These are phyloP conservation scores for Andrena trimmerana DNA, from an alignment of 2,888 invertebrate genomes.

Conservation along the genomic window DNA sequence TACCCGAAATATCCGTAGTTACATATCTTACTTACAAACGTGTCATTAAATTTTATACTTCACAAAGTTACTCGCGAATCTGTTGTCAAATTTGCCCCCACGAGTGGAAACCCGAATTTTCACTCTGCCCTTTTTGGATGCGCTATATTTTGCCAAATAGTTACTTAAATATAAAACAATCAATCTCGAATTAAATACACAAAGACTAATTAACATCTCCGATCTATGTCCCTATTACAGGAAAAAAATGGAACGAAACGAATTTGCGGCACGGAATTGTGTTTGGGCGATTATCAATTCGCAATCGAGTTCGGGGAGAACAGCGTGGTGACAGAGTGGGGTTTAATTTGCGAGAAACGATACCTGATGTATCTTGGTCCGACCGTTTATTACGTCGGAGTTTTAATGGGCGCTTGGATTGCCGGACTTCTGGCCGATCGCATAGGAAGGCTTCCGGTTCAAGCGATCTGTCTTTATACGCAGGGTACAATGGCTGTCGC, in stretches of 20 bases:
- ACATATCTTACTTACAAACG: too few relatives aligned
- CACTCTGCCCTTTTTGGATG: too few relatives aligned
- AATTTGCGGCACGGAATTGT: conserved; percentile 58
- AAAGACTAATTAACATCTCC: too few relatives aligned
- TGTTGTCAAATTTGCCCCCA: too few relatives aligned
- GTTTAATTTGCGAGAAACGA: conserved; percentile 83
- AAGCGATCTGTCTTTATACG: conserved; percentile 84
- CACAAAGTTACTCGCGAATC: too few relatives aligned
- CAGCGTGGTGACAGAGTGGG: conserved; percentile 83
- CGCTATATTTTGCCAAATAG: too few relatives aligned
- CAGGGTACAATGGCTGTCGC: conserved; percentile 83
- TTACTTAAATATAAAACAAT: neutral
- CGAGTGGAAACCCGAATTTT: too few relatives aligned
- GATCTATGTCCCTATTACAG: conserved; percentile 47
- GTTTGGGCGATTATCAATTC: conserved; percentile 74
- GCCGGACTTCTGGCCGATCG: conserved; percentile 84
- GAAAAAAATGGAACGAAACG: conserved; percentile 63
- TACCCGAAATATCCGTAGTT: too few relatives aligned
- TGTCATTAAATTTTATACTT: too few relatives aligned
- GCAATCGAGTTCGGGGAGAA: conserved; percentile 73
- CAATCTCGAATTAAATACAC: too few relatives aligned
- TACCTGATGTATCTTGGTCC: conserved; percentile 80
- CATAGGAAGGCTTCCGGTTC: conserved; percentile 84
- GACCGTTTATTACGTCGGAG: conserved; percentile 83
- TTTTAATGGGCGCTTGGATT: conserved; percentile 84